Percentiles rank a stretch among this genome's conserved stretches.
These are phyloP conservation scores for Echiichthys vipera DNA, from an alignment of 2,797 vertebrate genomes.

Conservation along the genomic window DNA sequence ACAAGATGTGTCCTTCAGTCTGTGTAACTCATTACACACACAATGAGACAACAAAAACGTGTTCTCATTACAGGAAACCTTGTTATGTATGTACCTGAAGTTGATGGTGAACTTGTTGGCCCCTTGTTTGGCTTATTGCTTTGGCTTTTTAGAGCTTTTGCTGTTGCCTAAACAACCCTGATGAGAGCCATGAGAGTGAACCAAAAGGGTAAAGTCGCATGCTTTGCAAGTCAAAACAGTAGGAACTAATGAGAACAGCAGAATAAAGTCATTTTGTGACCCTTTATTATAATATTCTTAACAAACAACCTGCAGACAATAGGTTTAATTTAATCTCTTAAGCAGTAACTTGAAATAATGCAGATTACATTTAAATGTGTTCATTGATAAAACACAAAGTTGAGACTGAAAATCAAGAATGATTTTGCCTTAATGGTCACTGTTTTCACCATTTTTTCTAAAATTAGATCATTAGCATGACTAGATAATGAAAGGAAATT, in stretches of 20 bases:
- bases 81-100: not conserved
- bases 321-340: not conserved
- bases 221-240: not conserved
- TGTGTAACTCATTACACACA: not conserved
- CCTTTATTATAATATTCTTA: not conserved
- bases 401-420: not conserved
- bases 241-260: not conserved
- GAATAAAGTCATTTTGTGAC: not conserved
- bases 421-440: too few relatives aligned
- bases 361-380: not conserved
- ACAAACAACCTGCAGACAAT: not conserved
- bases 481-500: conserved; percentile 31
- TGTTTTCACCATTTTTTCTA: conserved; percentile 1
- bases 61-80: not conserved
- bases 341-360: not conserved
- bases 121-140: not conserved
- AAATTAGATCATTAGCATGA: conserved; percentile 21
- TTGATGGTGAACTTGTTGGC: not conserved
- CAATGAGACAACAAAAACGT: not conserved
- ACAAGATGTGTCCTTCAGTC: not conserved
- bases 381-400: not conserved
- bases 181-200: not conserved
- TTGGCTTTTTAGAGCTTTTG: not conserved
- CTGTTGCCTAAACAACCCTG: not conserved
- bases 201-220: not conserved